phyloP scores from a whole-genome alignment of 2,797 vertebrate species.

The Chromobotia macracanthus region DNA sequence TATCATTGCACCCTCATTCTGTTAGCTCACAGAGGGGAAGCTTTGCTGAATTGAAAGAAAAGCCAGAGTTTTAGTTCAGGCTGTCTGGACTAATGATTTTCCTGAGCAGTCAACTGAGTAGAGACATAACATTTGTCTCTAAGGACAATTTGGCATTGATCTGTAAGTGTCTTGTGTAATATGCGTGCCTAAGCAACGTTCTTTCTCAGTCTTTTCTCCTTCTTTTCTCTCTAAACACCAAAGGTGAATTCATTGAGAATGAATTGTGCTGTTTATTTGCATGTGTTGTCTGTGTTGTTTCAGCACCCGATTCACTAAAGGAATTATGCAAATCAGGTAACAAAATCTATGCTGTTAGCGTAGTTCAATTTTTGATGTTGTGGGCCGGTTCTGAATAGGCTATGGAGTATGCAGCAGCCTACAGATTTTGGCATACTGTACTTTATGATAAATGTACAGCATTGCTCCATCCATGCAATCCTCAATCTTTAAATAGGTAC shows the following conservation, averaged over 20 bases:
- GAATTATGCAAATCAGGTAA: conserved; percentile 8
- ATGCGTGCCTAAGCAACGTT: conserved; percentile 64
- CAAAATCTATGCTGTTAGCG: background rate
- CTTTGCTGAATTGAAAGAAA: conserved; percentile 27
- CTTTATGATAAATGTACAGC: background rate
- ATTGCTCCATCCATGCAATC: background rate
- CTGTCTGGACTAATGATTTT: conserved; percentile 80
- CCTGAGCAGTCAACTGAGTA: conserved; percentile 80
- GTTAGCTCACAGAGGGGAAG: conserved; percentile 66
- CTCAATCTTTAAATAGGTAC: background rate
- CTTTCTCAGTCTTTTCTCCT: conserved; percentile 44
- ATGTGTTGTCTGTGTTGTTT: background rate
- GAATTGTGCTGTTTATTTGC: conserved; percentile 11
- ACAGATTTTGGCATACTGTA: background rate
- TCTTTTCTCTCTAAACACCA: background rate
- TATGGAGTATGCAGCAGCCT: background rate
- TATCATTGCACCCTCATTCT: conserved; percentile 49
- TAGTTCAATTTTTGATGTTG: background rate
- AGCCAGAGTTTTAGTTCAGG: conserved; percentile 45
- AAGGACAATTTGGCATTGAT: conserved; percentile 81
- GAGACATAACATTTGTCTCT: conserved; percentile 77
- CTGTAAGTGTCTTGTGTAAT: conserved; percentile 69
- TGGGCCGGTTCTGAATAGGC: background rate
- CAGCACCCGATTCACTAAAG: background rate
- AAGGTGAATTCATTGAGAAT: background rate